Evolutionary conservation across 2,113 vertebrate species (phyloP), one percentile per base, ranked within the genome.

Genomic region (Saccopteryx leptura): DNA sequence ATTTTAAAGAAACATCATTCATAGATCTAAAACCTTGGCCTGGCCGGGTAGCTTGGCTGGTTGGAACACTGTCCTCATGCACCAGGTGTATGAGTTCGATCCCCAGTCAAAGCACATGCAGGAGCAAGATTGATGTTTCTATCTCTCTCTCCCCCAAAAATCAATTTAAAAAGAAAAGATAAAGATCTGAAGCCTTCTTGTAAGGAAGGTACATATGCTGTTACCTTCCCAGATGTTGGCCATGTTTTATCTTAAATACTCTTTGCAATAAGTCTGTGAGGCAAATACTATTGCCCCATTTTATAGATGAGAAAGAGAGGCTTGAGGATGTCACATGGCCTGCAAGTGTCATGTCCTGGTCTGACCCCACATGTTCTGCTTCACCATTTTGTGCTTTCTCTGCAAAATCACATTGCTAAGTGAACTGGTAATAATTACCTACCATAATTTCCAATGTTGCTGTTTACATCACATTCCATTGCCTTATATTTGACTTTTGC

Each of bases 1-100:
- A 65, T 79, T 92, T 74, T 85, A 90, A 87, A 81, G 85, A 68
- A 84, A 11, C 24, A 68, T 80, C 39, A 39, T 50, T 87, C 63
- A 60, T 78, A 56, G 24, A 78, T 79, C 19, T 76, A 68, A 50
- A 71, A 11, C 9, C 2, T 14, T 9, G 63, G 39, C 39, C 39
- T 39, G 39, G 39, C 39, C 39, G 3, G 39, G 39, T 39, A 39
- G 39, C 39, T 39, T 39, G 39, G 39, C 39, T 39, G 39, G 39
- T 39, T 39, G 39, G 39, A 39, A 39, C 39, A 39, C 39, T 39
- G 39, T 39, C 39, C 39, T 39, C 39, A 39, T 39, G 39, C 39
- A 39, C 39, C 39, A 39, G 39, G 39, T 39, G 39, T 39, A 39
- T 39, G 39, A 39, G 39, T 39, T 39, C 39, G 3, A 39, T 39